Conservation (phyloP, 2,888 invertebrate genomes). For the Microctonus brassicae region DNA sequence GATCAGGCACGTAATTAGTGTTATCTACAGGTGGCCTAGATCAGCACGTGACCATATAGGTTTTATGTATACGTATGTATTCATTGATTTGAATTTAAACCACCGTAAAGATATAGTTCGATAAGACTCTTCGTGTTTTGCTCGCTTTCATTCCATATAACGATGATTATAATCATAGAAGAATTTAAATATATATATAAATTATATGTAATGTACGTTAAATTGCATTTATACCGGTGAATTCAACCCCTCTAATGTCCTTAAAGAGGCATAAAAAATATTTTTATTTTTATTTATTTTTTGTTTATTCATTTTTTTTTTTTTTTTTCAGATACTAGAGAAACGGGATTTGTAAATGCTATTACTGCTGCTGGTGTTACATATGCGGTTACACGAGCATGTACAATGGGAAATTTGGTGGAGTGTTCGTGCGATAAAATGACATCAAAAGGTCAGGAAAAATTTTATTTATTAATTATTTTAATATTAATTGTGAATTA, state of each 20-base stretch:
- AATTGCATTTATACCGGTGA: neutral
- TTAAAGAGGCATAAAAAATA: neutral
- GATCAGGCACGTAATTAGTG: slow-evolving; percentile 44
- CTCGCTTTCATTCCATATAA: slow-evolving; percentile 12
- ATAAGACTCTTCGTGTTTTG: slow-evolving; percentile 24
- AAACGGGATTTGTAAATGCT: slow-evolving; percentile 92
- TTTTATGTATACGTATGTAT: neutral
- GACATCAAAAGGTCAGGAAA: slow-evolving; percentile 68
- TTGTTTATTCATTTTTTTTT: neutral
- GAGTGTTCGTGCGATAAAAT: slow-evolving; percentile 90
- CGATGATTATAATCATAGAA: slow-evolving; percentile 7
- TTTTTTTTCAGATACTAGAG: slow-evolving; percentile 83
- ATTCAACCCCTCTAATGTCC: neutral
- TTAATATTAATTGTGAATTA: no score
- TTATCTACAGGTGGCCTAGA: slow-evolving; percentile 45
- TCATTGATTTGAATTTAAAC: slow-evolving; percentile 29
- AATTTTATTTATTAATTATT: neutral
- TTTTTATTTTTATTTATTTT: neutral
- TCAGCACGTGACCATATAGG: slow-evolving; percentile 38
- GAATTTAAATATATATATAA: neutral
- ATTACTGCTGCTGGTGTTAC: slow-evolving; percentile 92
- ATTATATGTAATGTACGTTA: neutral
- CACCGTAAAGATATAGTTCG: slow-evolving; percentile 38
- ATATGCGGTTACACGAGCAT: slow-evolving; percentile 89
- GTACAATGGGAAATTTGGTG: slow-evolving; percentile 86